These are phyloP conservation scores for Eristalis arbustorum DNA, from an alignment of 2,888 invertebrate genomes.

Conservation along the genomic window DNA sequence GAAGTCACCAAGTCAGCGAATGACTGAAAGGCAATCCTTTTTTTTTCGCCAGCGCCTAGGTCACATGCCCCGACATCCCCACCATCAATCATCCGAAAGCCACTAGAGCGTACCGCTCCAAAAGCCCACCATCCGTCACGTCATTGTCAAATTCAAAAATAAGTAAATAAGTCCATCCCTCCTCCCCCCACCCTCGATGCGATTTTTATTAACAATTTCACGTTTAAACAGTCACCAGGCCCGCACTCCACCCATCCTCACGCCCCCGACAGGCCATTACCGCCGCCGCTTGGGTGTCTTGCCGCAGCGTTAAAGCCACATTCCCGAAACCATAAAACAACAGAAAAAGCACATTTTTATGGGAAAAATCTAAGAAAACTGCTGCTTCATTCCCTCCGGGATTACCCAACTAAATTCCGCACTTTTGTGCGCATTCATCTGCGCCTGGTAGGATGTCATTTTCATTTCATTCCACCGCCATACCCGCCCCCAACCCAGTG, in stretches of 20 bases:
- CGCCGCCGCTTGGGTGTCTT: background rate
- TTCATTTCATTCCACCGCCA: background rate
- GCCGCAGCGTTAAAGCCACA: conserved; percentile 17
- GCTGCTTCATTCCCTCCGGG: conserved; percentile 30
- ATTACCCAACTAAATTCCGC: conserved; percentile 31
- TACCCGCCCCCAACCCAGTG: conserved; percentile 36
- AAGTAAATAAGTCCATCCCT: background rate
- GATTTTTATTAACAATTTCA: conserved; percentile 47
- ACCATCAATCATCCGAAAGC: background rate
- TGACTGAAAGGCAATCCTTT: background rate
- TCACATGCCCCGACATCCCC: background rate
- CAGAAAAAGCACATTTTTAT: conserved; percentile 10
- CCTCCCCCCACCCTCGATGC: background rate
- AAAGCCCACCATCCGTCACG: background rate
- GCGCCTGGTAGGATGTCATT: conserved; percentile 7
- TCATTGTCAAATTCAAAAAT: background rate
- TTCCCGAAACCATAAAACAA: conserved; percentile 24
- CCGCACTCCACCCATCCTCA: too few species aligned
- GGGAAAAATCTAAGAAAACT: conserved; percentile 51
- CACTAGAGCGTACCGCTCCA: background rate
- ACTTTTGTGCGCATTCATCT: conserved; percentile 47
- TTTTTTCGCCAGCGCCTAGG: background rate
- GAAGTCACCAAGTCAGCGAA: too few species aligned
- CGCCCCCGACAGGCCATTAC: background rate
- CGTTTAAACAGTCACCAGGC: conserved; percentile 5